Evolutionary conservation across 1,140 invertebrate genomes (phyloP).

Genomic region (Megalonaias nervosa): DNA sequence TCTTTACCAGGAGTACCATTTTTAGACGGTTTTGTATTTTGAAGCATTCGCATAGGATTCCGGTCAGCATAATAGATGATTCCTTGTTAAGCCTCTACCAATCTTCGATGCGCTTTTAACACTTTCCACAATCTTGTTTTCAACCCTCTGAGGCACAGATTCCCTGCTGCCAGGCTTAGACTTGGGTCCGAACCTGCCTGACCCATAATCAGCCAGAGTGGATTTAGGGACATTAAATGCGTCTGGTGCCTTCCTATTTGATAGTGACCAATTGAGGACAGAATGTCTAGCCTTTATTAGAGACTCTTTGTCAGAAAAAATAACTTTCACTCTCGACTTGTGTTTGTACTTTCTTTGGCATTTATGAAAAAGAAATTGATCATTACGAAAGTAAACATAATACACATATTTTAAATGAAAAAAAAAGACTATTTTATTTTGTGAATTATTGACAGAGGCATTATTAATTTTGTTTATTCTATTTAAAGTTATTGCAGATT

Average conservation of each 20-base stretch:
- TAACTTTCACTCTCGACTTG: conserved; percentile 7
- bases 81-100: conserved; percentile 3
- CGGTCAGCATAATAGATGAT: not conserved
- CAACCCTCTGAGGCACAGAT: not conserved
- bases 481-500: too few species aligned
- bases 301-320: not conserved
- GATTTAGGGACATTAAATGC: conserved; percentile 16
- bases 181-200: not conserved
- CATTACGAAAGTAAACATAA: too few species aligned
- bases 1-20: conserved; percentile 10
- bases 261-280: not conserved
- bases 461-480: too few species aligned
- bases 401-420: too few species aligned
- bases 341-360: conserved; percentile 1
- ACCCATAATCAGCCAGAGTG: conserved; percentile 13
- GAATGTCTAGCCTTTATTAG: conserved; percentile 5
- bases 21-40: not conserved
- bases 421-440: too few species aligned
- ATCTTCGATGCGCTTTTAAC: conserved; percentile 8
- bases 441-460: too few species aligned
- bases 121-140: conserved; percentile 15
- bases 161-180: not conserved
- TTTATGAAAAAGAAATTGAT: not conserved
- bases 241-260: conserved; percentile 4
- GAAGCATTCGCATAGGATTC: conserved; percentile 4